Conservation (phyloP, 2,888 invertebrate genomes). For the Hirtodrosophila alboralis region DNA sequence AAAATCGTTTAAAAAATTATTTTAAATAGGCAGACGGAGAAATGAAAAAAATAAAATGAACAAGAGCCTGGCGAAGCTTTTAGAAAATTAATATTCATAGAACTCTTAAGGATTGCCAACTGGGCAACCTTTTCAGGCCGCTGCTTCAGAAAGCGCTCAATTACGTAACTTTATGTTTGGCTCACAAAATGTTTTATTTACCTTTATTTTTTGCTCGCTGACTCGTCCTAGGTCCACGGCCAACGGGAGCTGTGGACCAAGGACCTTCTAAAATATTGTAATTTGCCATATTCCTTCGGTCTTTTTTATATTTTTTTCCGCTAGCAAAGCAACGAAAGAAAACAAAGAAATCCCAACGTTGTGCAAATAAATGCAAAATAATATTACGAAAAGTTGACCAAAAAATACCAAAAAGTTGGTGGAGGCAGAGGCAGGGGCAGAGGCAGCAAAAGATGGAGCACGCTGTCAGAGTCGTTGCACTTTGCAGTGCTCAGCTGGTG, state of each 20-base stretch:
- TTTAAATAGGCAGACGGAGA: neutral
- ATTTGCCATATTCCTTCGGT: constrained; percentile 51
- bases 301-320: constrained; percentile 18
- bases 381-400: constrained; percentile 78
- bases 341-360: constrained; percentile 64
- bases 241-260: constrained; percentile 3
- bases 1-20: neutral
- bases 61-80: constrained; percentile 26
- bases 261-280: constrained; percentile 57
- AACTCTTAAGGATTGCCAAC: constrained; percentile 26
- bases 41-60: constrained; percentile 10
- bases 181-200: constrained; percentile 59
- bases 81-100: constrained; percentile 47
- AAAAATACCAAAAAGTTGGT: constrained; percentile 46
- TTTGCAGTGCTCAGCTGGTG: constrained; percentile 47
- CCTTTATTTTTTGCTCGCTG: constrained; percentile 38
- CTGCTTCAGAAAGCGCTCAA: constrained; percentile 60
- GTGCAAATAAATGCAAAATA: constrained; percentile 79
- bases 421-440: neutral
- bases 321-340: constrained; percentile 49
- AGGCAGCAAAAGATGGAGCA: too few relatives aligned
- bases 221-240: constrained; percentile 4
- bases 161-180: constrained; percentile 61
- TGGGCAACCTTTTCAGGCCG: constrained; percentile 32
- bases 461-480: constrained; percentile 57